These are phyloP conservation scores for Macroglossus sobrinus DNA, from an alignment of 2,113 vertebrate species.

Conservation along the genomic window DNA sequence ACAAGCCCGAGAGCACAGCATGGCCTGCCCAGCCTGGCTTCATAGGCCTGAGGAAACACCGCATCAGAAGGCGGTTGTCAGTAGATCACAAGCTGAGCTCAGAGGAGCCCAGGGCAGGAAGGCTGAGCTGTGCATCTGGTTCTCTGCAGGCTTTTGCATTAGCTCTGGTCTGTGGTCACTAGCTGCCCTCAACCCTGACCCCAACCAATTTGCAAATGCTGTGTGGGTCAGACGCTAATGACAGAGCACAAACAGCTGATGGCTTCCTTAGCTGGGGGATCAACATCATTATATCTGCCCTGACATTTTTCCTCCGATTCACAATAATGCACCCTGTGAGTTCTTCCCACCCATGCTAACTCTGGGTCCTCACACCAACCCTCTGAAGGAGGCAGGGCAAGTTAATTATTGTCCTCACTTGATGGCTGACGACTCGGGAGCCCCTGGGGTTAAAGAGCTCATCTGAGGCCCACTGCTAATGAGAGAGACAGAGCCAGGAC, in stretches of 20 bases:
- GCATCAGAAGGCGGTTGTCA: not conserved
- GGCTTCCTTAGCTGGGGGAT: not conserved
- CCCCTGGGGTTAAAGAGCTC: not conserved
- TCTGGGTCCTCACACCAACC: not conserved
- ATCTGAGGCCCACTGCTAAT: not conserved
- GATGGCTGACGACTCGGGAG: not conserved
- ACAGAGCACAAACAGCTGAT: not conserved
- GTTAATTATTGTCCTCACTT: not conserved
- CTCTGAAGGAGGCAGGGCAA: not conserved
- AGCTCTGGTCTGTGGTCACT: not conserved
- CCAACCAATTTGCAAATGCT: not conserved
- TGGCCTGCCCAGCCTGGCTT: not conserved
- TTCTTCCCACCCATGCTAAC: not conserved
- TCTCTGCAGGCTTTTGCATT: not conserved
- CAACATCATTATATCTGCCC: not conserved
- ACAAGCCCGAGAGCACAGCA: not conserved
- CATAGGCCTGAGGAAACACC: not conserved
- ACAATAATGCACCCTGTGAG: not conserved
- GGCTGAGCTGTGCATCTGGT: not conserved
- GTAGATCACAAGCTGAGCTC: not conserved
- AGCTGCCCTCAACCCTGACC: not conserved
- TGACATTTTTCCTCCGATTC: not conserved
- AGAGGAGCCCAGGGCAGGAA: not conserved
- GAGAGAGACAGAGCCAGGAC: not conserved
- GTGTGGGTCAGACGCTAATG: not conserved